Evolutionary conservation across 2,113 vertebrate species (phyloP), one percentile per base, ranked within the genome.

Genomic region (Pyxicephalus adspersus): DNA sequence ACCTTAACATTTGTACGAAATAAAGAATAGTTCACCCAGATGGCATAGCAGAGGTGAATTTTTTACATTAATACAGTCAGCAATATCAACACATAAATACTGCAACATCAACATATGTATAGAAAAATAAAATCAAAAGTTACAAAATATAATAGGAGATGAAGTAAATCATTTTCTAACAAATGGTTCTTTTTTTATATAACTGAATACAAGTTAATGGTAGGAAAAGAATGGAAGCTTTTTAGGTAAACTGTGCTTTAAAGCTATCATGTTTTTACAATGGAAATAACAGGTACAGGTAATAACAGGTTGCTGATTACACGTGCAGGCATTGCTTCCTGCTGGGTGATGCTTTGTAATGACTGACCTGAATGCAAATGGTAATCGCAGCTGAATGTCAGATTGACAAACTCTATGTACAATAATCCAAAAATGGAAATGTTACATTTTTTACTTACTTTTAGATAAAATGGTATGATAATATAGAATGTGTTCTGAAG

Each of bases 61-160:
- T n/a, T 71, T n/a, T n/a, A 23, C 25, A 25, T 16, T 25, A 71
- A 26, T 20, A 58, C 31, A 58, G 54, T 38, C 71, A 74, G 71
- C 29, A 17, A 73, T 73, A 73, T 58, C 70, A 57, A 57, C 57
- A 74, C 71, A 38, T 22, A 51, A 72, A 72, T 19, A 26, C 52
- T 18, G 26, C 20, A 60, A 74, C 25, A 64, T 18, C 17, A 28
- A 3, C 16, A 58, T 38, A 60, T 45, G 38, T 13, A 45, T 29
- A 55, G 17, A 73, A 34, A 73, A 61, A 31, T 3, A 55, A 72
- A 45, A 57, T 13, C 6, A 20, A 73, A 54, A 22, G 7, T 22
- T 13, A 11, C 45, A 70, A 65, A 66, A 66, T 20, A 4, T 25
- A 29, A 6, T 22, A 25, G 16, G 25, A 20, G 1, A 28, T 8